Evolutionary conservation across 1,140 invertebrate genomes (phyloP), one percentile per base, ranked within the genome.

Genomic region (Heliconius nattereri): DNA sequence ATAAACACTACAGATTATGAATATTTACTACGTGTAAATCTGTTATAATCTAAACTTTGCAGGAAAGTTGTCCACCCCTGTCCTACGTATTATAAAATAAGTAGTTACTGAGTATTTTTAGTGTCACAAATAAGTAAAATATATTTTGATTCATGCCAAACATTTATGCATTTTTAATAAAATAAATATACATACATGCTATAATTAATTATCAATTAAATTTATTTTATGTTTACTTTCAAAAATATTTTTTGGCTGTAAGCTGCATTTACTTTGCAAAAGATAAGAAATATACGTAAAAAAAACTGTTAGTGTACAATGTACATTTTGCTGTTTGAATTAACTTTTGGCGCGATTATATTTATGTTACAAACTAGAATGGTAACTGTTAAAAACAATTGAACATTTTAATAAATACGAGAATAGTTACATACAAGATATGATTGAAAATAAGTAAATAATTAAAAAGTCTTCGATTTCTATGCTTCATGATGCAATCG

Each of bases 401-500:
- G 52, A 54, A 19, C 20, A 54, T 19, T 54, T 54, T 54, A 54
- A 20, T 54, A 54, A 54, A n/a, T 7, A n/a, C 52, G 20, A 7
- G 16, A 45, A 54, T n/a, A 54, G 52, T 60, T 45, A 16, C 5
- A 45, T 45, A 3, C 13, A 26, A 37, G 26, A 32, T 71, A 76
- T 76, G 74, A 23, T 40, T 19, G 74, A 76, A 45, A 26, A 37
- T 20, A 40, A 66, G 74, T 76, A 76, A 29, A 57, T 72, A 26
- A 60, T 9, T 57, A 52, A 52, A 52, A 16, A 49, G 54, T 23
- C 20, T 57, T 23, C 20, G 54, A 57, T n/a, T 57, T 57, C 23
- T 57, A 23, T 23, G 7, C 3, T 3, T 23, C n/a, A 3, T 57
- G n/a, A 2, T n/a, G n/a, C n/a, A 11, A 57, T 3, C 54, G 54